Evolutionary conservation across 2,113 vertebrate genomes (phyloP).

Genomic region (Cyanoramphus novaezelandiae): DNA sequence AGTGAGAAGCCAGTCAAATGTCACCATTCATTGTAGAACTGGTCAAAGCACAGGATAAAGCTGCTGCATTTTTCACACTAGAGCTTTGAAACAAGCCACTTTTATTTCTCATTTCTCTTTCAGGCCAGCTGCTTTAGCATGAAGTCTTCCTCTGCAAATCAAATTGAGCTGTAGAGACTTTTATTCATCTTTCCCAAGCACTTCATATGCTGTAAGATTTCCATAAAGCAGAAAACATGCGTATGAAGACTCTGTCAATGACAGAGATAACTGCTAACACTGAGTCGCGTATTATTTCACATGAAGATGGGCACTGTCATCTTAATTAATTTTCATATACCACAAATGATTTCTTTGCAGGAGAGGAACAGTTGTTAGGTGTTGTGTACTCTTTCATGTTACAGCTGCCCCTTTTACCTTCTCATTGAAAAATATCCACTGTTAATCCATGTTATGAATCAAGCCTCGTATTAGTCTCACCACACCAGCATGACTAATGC

Average conservation of each 20-base stretch:
- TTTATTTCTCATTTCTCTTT: not conserved
- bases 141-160: not conserved
- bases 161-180: not conserved
- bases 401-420: slow-evolving; percentile 1
- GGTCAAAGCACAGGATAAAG: slow-evolving; percentile 10
- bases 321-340: not conserved
- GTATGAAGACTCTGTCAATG: not conserved
- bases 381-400: not conserved
- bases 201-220: not conserved
- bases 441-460: slow-evolving; percentile 19
- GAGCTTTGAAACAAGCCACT: not conserved
- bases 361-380: not conserved
- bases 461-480: not conserved
- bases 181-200: not conserved
- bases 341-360: not conserved
- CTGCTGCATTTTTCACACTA: slow-evolving; percentile 14
- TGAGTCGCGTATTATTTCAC: not conserved
- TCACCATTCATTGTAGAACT: slow-evolving; percentile 53
- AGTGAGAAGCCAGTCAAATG: slow-evolving; percentile 59
- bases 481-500: slow-evolving; percentile 8
- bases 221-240: not conserved
- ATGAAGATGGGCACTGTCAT: not conserved
- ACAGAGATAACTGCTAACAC: not conserved
- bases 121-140: not conserved
- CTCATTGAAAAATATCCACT: not conserved